Percentiles rank a stretch among this genome's conserved stretches.
Conservation (phyloP, 2,888 invertebrate genomes). For the Pediacus dermestoides region DNA sequence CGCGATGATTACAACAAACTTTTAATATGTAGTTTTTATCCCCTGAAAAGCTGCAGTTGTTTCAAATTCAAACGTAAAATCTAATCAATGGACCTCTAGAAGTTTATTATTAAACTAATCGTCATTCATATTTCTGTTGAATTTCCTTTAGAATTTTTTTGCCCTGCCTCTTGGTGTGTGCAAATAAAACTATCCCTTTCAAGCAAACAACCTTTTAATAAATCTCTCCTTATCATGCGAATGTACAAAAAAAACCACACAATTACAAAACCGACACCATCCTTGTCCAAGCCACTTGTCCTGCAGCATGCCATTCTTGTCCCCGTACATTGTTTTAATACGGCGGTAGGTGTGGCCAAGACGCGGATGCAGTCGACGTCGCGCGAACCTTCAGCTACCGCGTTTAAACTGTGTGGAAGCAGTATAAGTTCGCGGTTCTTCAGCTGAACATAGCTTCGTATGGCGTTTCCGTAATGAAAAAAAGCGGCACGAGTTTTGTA, state of each 20-base stretch:
- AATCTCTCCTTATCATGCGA: constrained; percentile 5
- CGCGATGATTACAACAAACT: too few relatives aligned
- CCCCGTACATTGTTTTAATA: constrained; percentile 29
- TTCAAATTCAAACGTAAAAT: too few relatives aligned
- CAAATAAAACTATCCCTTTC: constrained; percentile 5
- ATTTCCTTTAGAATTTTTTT: too few relatives aligned
- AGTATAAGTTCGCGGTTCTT: constrained; percentile 8
- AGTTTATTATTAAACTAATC: too few relatives aligned
- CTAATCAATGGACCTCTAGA: too few relatives aligned
- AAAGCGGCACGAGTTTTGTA: constrained; percentile 4
- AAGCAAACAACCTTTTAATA: background rate
- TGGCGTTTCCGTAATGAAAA: constrained; percentile 6
- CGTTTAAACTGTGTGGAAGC: constrained; percentile 25
- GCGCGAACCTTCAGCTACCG: constrained; percentile 26
- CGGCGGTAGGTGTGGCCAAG: constrained; percentile 29
- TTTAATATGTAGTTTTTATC: too few relatives aligned
- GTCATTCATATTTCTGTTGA: constrained; percentile 6
- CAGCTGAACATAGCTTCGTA: background rate
- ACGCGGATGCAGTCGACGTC: constrained; percentile 27
- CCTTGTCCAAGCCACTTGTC: too few relatives aligned
- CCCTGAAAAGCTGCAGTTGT: too few relatives aligned
- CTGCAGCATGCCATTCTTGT: constrained; percentile 3
- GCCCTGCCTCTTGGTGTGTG: background rate
- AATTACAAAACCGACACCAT: too few relatives aligned
- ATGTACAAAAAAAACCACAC: background rate